Base-by-base conservation (phyloP, 1,140 invertebrate genomes). In the Drosophila pandora region DNA sequence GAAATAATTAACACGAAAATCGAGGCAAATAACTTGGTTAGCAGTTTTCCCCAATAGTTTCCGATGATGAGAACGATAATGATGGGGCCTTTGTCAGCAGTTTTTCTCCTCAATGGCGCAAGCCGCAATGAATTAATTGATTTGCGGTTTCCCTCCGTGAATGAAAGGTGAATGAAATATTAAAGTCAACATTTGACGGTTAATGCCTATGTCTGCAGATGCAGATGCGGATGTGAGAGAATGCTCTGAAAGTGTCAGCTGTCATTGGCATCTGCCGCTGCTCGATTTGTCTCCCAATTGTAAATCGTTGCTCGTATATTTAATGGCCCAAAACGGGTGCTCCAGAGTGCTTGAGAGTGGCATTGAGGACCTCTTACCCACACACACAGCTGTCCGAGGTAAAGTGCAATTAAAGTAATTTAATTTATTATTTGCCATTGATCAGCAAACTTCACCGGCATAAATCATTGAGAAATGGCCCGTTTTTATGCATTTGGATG, bases 361-460 rank as follows among this genome's bases (percentile, higher is more conserved):
- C 71, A 78, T 84, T 61, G 76, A 76, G 78, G 72, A 45, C 48
- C 25, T 28, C 47, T 54, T 13, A 47, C 39, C 13, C 25, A 9
- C 47, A 47, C 64, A 13, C 53, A 23, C 72, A 59, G 48, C 72
- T 77, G 82, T 87, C 68, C 47, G 32, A 61, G 74, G n/a, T 81
- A 65, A 75, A 71, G 69, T 52, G 78, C 67, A 85, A 85, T 87
- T 85, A 85, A 85, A 87, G 78, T 85, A 79, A 87, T 85, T 82
- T 85, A 68, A 88, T 88, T 87, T 87, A 87, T 87, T 88, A 88
- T 82, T 85, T 81, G 70, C 83, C 82, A 87, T 87, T 87, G 82
- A 87, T 87, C 82, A 87, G 79, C 82, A 78, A 78, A 82, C 74
- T 87, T 62, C 25, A 34, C n/a, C 50, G 45, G 55, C 74, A 88